Base-by-base conservation (phyloP, 2,797 vertebrate genomes). In the Phrynocephalus vlangalii region DNA sequence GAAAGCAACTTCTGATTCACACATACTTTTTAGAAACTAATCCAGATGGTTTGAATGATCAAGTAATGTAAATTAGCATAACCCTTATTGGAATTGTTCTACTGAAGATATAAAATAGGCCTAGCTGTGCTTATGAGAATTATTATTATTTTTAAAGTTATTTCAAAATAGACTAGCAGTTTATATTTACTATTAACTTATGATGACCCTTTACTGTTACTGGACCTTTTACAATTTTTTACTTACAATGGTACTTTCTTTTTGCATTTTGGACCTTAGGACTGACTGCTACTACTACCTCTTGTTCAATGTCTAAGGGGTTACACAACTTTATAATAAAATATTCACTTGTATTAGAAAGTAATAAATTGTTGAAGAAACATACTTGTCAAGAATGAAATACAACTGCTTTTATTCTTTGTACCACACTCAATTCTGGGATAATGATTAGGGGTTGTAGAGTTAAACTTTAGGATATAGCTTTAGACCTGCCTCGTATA, bases 11-110 rank as follows among this genome's bases (percentile, higher is more conserved):
- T 82, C 20, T 72, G 28, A 70, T 63, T 8, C 72, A 48, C 33
- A 82, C 63, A 63, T 63, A 71, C 50, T 82, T 78, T 70, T 18
- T 78, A 63, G 66, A 78, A 60, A 6, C 11, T 82, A 70, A 77
- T 72, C 79, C 63, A 89, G 66, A 77, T 82, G 79, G 86, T 79
- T 82, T 26, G 82, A 76, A 88, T 88, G 70, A 68, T 75, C 26
- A 79, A 63, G 70, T 83, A 28, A 63, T 77, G 72, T 82, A 78
- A 77, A 82, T 71, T 78, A 79, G 50, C 85, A 44, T 56, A 72
- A 10, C 26, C 4, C 26, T 83, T 87, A 38, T 30, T 83, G 50
- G 63, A 67, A 71, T 22, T 83, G 80, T 78, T 78, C 48, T 87
- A 70, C 33, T 70, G 5, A 87, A 28, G 63, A n/a, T 52, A 48